A percentile compares a stretch with the other conserved stretches of the same genome.
These are phyloP conservation scores for Microtus montanus DNA, from an alignment of 2,113 vertebrate genomes.

Conservation along the genomic window DNA sequence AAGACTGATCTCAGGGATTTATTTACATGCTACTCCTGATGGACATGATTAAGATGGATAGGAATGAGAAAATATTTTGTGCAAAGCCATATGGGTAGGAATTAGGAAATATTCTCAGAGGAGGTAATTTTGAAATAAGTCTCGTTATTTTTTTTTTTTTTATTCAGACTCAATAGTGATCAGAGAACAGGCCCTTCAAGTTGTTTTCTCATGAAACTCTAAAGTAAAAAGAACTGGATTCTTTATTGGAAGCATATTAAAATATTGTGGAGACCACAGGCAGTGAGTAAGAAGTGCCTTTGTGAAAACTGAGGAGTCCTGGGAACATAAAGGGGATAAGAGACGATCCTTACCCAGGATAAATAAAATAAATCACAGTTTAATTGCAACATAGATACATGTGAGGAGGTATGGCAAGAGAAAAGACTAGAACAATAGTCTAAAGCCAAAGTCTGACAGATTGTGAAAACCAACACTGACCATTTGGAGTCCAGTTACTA, in stretches of 20 bases:
- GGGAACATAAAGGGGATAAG: background rate
- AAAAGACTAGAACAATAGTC: background rate
- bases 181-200: background rate
- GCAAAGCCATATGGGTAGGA: background rate
- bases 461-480: background rate
- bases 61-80: background rate
- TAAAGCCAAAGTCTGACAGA: background rate
- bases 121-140: background rate
- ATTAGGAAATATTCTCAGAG: background rate
- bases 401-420: background rate
- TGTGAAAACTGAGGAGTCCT: background rate
- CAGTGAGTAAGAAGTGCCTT: background rate
- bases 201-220: conserved; percentile 10
- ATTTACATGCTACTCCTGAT: background rate
- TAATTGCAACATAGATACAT: background rate
- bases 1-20: background rate
- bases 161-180: background rate
- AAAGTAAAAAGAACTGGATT: background rate
- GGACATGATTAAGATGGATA: background rate
- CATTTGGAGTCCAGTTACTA: background rate
- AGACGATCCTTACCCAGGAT: background rate
- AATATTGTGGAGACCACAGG: background rate
- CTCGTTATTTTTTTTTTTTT: background rate
- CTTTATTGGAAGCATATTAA: conserved; percentile 38
- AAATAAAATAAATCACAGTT: background rate